Evolutionary conservation across 2,888 invertebrate species (phyloP).

Genomic region (Caenorhabditis imperialis): DNA sequence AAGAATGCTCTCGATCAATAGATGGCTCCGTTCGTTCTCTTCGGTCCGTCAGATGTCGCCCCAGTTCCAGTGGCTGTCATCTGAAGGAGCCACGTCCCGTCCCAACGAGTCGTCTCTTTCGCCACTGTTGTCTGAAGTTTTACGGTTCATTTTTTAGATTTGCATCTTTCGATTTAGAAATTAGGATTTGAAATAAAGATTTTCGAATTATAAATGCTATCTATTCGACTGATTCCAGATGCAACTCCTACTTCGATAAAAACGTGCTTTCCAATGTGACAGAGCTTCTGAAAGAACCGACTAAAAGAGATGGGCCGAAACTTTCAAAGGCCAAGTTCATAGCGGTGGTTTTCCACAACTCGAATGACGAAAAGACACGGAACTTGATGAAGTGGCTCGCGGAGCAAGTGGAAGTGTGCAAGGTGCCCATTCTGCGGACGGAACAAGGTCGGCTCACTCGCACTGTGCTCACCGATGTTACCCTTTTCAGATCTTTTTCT

Average conservation of each 20-base stretch:
- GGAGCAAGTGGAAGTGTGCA: conserved; percentile 12
- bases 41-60: conserved; percentile 24
- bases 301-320: not conserved
- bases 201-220: no score
- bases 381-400: conserved; percentile 1
- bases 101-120: not conserved
- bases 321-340: conserved; percentile 18
- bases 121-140: conserved; percentile 35
- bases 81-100: not conserved
- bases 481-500: conserved; percentile 26
- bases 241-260: conserved; percentile 26
- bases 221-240: conserved; percentile 29
- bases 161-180: not conserved
- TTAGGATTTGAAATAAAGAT: no score
- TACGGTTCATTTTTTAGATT: conserved; percentile 38
- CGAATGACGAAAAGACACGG: conserved; percentile 2
- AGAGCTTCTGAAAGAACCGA: conserved; percentile 3
- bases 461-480: no score
- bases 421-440: conserved; percentile 3
- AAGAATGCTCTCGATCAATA: conserved; percentile 60
- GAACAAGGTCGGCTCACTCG: conserved; percentile 33
- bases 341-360: conserved; percentile 23
- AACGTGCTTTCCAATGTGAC: conserved; percentile 17
- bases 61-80: conserved; percentile 13
- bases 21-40: not conserved